phyloP scores from a whole-genome alignment of 2,113 vertebrate genomes.

The Pomatorhinus ruficollis region DNA sequence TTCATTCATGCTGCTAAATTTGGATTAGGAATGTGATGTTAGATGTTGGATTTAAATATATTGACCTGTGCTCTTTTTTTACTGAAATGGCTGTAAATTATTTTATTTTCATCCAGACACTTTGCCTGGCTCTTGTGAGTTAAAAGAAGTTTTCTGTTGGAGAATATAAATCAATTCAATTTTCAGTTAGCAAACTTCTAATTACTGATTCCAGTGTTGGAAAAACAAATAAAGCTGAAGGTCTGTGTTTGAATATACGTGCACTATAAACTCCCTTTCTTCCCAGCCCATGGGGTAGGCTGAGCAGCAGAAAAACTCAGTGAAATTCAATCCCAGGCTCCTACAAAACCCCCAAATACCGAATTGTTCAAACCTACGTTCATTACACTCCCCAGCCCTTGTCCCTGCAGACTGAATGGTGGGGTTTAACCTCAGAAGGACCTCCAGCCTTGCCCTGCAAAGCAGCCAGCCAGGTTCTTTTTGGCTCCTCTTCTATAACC shows the following conservation, averaged over 20 bases:
- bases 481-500: background rate
- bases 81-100: background rate
- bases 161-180: background rate
- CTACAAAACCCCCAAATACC: background rate
- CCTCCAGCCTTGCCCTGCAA: background rate
- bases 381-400: rapidly evolving
- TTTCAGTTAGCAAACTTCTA: background rate
- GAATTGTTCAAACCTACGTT: rapidly evolving
- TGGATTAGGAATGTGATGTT: slow-evolving; percentile 47
- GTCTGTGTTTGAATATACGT: background rate
- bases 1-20: slow-evolving; percentile 62
- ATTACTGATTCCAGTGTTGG: background rate
- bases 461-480: background rate
- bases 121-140: background rate
- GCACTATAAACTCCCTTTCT: background rate
- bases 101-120: background rate
- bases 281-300: background rate
- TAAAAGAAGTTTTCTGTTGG: background rate
- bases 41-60: background rate
- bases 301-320: background rate
- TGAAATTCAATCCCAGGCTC: background rate
- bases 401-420: background rate
- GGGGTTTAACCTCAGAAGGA: background rate
- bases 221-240: background rate
- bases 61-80: background rate